Percentiles rank a stretch among this genome's conserved stretches.
phyloP scores from a whole-genome alignment of 2,113 vertebrate genomes.

The Takifugu flavidus region DNA sequence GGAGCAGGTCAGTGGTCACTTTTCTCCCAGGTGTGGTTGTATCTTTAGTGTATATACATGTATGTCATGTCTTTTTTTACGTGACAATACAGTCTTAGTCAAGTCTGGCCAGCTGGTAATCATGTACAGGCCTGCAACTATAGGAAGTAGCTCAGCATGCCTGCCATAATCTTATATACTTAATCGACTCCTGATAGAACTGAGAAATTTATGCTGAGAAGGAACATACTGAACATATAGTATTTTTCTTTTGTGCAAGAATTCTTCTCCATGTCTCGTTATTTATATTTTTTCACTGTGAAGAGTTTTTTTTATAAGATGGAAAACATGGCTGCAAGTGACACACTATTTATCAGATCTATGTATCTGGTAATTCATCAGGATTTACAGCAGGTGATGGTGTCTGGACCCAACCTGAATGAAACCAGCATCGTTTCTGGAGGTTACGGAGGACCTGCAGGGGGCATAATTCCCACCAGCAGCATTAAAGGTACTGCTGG shows the following conservation, averaged over 20 bases:
- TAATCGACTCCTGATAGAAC: no score
- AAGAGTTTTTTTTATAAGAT: no score
- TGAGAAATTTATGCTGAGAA: no score
- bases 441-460: constrained; percentile 90
- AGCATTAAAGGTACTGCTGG: constrained; percentile 79
- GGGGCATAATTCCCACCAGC: constrained; percentile 89
- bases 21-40: neutral
- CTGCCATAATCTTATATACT: neutral
- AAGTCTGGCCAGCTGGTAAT: constrained; percentile 28
- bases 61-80: neutral
- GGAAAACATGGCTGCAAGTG: no score
- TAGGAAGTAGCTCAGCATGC: constrained; percentile 1
- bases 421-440: constrained; percentile 98
- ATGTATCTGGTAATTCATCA: constrained; percentile 37
- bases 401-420: constrained; percentile 95
- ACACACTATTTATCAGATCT: neutral
- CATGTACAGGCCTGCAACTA: constrained; percentile 39
- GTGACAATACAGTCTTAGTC: neutral
- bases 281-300: no score
- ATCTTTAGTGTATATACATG: neutral
- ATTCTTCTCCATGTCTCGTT: no score
- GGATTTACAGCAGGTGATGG: constrained; percentile 99
- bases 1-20: constrained; percentile 81
- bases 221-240: no score
- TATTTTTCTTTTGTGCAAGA: no score